A percentile compares a stretch with the other conserved stretches of the same genome.
Evolutionary conservation across 2,797 vertebrate genomes (phyloP).

Genomic region (Phataginus tricuspis): DNA sequence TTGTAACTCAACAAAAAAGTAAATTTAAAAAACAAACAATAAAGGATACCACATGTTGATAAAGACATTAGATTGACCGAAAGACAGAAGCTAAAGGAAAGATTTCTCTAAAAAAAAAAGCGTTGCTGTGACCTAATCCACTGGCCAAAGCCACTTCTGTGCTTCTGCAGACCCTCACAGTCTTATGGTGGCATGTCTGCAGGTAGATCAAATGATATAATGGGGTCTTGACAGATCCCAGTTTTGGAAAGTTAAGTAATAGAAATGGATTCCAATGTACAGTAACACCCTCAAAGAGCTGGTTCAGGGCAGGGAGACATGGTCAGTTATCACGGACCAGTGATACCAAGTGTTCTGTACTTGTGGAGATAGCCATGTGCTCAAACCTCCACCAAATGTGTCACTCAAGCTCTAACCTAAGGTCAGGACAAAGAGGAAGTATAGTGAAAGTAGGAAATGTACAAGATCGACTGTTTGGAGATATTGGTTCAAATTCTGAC

Average conservation of each 20-base stretch:
- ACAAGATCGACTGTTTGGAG: background rate
- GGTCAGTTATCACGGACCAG: background rate
- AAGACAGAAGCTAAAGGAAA: background rate
- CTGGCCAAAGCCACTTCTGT: background rate
- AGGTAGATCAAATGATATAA: background rate
- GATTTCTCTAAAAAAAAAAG: background rate
- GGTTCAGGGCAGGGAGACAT: background rate
- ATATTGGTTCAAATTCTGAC: background rate
- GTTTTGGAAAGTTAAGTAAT: background rate
- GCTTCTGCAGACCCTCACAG: background rate
- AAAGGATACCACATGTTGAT: background rate
- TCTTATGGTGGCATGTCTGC: background rate
- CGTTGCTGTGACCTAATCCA: background rate
- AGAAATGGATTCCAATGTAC: background rate
- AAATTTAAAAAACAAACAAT: background rate
- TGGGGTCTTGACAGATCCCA: background rate
- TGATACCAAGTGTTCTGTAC: background rate
- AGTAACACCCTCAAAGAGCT: background rate
- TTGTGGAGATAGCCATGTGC: background rate
- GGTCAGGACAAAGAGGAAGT: background rate
- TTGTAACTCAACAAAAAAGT: background rate
- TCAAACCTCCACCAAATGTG: background rate
- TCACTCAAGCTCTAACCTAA: background rate
- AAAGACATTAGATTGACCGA: background rate
- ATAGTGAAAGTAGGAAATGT: background rate